Evolutionary conservation across 1,140 invertebrate species (phyloP), one percentile per base, ranked within the genome.

Genomic region (Aricia agestis): DNA sequence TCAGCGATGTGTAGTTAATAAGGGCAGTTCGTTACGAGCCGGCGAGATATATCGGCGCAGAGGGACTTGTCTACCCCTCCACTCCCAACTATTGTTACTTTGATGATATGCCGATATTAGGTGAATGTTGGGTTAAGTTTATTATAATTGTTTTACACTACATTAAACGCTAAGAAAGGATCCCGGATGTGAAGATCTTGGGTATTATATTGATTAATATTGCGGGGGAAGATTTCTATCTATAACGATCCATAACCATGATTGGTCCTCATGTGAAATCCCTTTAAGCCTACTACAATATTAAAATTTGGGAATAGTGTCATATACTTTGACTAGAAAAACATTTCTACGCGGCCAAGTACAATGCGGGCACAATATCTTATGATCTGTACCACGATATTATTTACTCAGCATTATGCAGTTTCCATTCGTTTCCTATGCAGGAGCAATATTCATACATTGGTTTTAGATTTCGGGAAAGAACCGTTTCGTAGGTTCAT

Each of bases 1-100:
- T 81, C 78, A 78, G 77, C 82, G 79, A 82, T 80, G 80, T 83
- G 78, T 76, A 83, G 80, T 82, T 83, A 82, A 83, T 82, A 78
- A 74, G 73, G 63, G 52, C 75, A 71, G 80, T 78, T 78, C 76
- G 76, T 81, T 78, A 75, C 72, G 70, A 75, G 76, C 79, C 72
- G 72, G 75, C 75, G 80, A 70, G 59, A 83, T 82, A 79, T 82
- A 83, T 83, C 71, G 80, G 78, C 78, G 78, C 79, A 52, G 59
- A 72, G 80, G 79, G 79, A 83, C 72, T 78, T 80, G 80, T 85
- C 81, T 81, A 82, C 78, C 77, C 78, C 79, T 66, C 69, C 73
- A 66, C 32, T 78, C 75, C 76, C 74, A 69, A 68, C 72, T 69
- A 74, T 78, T 82, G 71, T 77, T 78, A 76, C 68, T 52, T 72